phyloP scores from a whole-genome alignment of 2,113 vertebrate species.

The Opisthocomus hoazin region DNA sequence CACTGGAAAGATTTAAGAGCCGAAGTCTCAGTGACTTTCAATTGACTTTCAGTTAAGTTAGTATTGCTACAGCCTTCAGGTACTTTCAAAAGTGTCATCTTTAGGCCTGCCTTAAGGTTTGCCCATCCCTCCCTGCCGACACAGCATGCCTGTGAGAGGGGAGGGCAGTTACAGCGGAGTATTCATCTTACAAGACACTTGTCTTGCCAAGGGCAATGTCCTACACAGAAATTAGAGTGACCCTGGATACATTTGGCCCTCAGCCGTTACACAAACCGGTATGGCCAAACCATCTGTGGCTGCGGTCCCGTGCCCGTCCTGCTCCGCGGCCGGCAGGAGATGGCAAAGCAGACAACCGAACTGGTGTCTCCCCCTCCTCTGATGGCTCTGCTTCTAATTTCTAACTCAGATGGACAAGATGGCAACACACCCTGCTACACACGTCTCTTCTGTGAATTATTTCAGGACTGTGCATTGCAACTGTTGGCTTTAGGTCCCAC shows the following conservation, averaged over 20 bases:
- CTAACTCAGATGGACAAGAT: not conserved
- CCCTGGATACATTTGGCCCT: not conserved
- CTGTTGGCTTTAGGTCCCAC: not conserved
- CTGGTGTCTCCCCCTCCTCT: not conserved
- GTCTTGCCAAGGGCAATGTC: not conserved
- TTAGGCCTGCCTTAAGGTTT: not conserved
- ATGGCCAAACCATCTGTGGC: not conserved
- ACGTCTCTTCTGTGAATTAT: not conserved
- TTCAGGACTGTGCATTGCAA: not conserved
- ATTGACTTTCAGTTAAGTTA: conserved; percentile 7
- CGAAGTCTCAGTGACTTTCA: conserved; percentile 3
- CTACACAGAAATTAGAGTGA: not conserved
- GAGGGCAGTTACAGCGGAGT: not conserved
- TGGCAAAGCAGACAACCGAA: rapidly evolving
- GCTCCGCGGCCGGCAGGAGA: not conserved
- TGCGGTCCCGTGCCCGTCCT: not conserved
- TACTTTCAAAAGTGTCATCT: not conserved
- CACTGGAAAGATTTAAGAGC: conserved; percentile 1
- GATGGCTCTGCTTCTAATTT: not conserved
- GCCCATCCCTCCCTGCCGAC: rapidly evolving
- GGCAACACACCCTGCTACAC: not conserved
- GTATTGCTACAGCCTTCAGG: not conserved
- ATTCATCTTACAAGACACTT: not conserved
- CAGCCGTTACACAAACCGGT: not conserved
- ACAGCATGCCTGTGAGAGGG: not conserved